phyloP scores from a whole-genome alignment of 2,888 invertebrate genomes.

The Andricus quercusramuli region DNA sequence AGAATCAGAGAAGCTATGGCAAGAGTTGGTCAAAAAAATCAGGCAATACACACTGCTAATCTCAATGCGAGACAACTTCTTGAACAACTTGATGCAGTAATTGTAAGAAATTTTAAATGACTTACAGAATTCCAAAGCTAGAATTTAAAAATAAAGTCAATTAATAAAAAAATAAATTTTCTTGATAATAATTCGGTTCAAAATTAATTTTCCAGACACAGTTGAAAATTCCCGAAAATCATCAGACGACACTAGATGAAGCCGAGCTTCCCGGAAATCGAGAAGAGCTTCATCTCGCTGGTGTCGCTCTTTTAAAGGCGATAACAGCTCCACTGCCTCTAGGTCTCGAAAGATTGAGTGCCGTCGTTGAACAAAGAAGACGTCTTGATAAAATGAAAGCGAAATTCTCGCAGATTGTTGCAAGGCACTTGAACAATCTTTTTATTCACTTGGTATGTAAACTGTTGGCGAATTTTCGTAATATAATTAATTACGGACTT shows the following conservation, averaged over 20 bases:
- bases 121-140: not conserved
- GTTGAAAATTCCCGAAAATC: constrained; percentile 85
- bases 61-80: constrained; percentile 90
- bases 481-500: too few species aligned
- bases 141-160: not conserved
- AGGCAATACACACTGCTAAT: constrained; percentile 91
- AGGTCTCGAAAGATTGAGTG: constrained; percentile 81
- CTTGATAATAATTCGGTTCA: constrained; percentile 14
- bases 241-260: constrained; percentile 85
- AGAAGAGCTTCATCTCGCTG: constrained; percentile 85
- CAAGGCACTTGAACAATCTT: constrained; percentile 94
- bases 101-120: constrained; percentile 81
- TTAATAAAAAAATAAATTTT: not conserved
- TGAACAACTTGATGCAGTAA: constrained; percentile 88
- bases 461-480: not conserved
- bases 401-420: constrained; percentile 90
- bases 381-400: constrained; percentile 88
- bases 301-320: constrained; percentile 87
- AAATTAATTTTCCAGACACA: constrained; percentile 80
- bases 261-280: constrained; percentile 86
- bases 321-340: constrained; percentile 79
- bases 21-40: constrained; percentile 94
- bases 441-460: constrained; percentile 91
- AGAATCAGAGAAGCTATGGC: constrained; percentile 94
- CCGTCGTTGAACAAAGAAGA: constrained; percentile 90